Conservation (phyloP, 2,797 vertebrate genomes). For the Acipenser transmontanus region DNA sequence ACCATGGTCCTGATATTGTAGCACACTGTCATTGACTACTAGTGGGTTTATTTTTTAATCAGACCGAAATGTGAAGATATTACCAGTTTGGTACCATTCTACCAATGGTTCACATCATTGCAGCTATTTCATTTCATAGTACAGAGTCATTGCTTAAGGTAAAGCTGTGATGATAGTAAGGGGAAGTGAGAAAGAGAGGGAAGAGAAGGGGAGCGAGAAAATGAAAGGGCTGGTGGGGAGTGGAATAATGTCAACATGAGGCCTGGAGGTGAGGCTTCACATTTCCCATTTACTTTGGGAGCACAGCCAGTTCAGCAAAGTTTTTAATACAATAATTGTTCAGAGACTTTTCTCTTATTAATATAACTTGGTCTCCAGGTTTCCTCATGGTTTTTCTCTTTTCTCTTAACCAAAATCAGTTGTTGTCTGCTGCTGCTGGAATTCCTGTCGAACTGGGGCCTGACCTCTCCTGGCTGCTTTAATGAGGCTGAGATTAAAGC, state of each 20-base stretch:
- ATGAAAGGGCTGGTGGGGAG: slow-evolving; percentile 18
- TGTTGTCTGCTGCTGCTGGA: slow-evolving; percentile 59
- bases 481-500: slow-evolving; percentile 79
- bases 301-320: slow-evolving; percentile 35
- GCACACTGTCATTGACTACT: too few relatives aligned
- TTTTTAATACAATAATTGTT: slow-evolving; percentile 67
- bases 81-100: too few relatives aligned
- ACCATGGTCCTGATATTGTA: too few relatives aligned
- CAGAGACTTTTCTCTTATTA: slow-evolving; percentile 57
- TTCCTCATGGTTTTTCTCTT: slow-evolving; percentile 27
- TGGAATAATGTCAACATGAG: slow-evolving; percentile 32
- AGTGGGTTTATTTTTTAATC: too few relatives aligned
- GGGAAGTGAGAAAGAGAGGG: slow-evolving; percentile 15
- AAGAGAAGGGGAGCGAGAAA: not conserved
- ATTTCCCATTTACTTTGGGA: slow-evolving; percentile 41
- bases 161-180: too few relatives aligned
- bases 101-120: too few relatives aligned
- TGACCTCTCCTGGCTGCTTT: slow-evolving; percentile 68
- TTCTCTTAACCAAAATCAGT: slow-evolving; percentile 64
- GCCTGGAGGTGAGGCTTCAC: slow-evolving; percentile 39
- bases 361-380: slow-evolving; percentile 52
- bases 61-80: too few relatives aligned
- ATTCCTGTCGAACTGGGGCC: slow-evolving; percentile 65
- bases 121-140: too few relatives aligned
- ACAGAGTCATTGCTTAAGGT: too few relatives aligned